Percentiles rank a stretch among this genome's conserved stretches.
phyloP scores from a whole-genome alignment of 2,113 vertebrate genomes.

The Cariama cristata region DNA sequence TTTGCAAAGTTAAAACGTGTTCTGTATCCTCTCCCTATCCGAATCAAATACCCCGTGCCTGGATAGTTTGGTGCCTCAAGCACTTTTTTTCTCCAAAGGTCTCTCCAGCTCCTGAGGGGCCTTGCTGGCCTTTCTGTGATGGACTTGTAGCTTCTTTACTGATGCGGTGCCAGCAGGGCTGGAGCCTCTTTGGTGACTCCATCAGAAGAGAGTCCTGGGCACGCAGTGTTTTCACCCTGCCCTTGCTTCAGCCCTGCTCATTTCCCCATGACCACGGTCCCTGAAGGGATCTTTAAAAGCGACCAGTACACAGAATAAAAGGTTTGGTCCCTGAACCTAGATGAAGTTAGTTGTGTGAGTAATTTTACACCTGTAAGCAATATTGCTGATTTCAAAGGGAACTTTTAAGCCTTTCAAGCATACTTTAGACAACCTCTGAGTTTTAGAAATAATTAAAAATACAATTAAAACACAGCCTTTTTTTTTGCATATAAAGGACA shows the following conservation, averaged over 20 bases:
- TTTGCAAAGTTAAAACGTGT: not conserved
- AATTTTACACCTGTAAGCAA: not conserved
- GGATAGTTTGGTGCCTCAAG: not conserved
- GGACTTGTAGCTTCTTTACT: not conserved
- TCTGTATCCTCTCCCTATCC: not conserved
- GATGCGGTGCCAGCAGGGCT: not conserved
- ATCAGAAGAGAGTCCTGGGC: not conserved
- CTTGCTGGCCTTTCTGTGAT: not conserved
- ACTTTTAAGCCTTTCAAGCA: not conserved
- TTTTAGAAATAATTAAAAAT: not conserved
- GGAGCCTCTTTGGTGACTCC: not conserved
- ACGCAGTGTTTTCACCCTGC: not conserved
- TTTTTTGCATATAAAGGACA: not conserved
- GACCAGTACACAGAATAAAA: not conserved
- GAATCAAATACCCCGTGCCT: not conserved
- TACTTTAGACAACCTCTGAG: not conserved
- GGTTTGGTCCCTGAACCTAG: not conserved
- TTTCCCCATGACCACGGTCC: not conserved
- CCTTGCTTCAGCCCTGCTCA: not conserved
- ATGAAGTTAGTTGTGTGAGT: not conserved
- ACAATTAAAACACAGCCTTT: not conserved
- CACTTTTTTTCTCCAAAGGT: not conserved
- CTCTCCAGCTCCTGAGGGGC: not conserved
- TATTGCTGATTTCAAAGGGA: not conserved
- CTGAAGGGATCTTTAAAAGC: accelerated